Evolutionary conservation across 2,797 vertebrate genomes (phyloP).

Genomic region (Neosilurus mollespiculum): DNA sequence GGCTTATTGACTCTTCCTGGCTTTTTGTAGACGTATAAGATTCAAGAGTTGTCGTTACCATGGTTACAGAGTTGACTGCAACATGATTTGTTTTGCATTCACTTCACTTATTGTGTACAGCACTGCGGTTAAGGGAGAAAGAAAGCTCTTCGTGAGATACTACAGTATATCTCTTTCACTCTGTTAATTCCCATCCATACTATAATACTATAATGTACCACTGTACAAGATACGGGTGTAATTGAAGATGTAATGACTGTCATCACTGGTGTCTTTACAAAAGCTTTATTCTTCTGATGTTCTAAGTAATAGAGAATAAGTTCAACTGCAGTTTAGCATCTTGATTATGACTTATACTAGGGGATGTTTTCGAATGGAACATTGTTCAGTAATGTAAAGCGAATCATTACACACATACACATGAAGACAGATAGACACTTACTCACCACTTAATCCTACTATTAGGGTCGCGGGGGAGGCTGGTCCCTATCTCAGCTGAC

Average conservation of each 20-base stretch:
- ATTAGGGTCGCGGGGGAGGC: too few species aligned
- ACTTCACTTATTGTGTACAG: slow-evolving; percentile 44
- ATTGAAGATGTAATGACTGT: not conserved
- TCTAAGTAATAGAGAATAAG: not conserved
- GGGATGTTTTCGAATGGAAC: not conserved
- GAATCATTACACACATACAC: not conserved
- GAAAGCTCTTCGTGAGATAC: slow-evolving; percentile 63
- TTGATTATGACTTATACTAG: not conserved
- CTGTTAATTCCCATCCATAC: slow-evolving; percentile 18
- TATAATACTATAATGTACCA: not conserved
- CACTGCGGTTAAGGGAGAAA: slow-evolving; percentile 60
- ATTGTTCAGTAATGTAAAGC: not conserved
- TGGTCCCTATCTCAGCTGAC: too few species aligned
- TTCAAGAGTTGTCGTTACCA: not conserved
- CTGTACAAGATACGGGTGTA: not conserved
- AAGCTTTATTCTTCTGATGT: not conserved
- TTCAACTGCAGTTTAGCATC: not conserved
- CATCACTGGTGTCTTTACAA: not conserved
- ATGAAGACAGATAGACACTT: not conserved
- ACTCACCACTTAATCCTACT: too few species aligned
- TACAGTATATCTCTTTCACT: slow-evolving; percentile 54
- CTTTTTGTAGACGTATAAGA: slow-evolving; percentile 11
- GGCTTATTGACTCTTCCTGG: slow-evolving; percentile 18
- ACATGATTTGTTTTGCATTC: not conserved
- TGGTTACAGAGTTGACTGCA: not conserved